Evolutionary conservation across 1,140 invertebrate species (phyloP).

Genomic region (Cherax quadricarinatus): DNA sequence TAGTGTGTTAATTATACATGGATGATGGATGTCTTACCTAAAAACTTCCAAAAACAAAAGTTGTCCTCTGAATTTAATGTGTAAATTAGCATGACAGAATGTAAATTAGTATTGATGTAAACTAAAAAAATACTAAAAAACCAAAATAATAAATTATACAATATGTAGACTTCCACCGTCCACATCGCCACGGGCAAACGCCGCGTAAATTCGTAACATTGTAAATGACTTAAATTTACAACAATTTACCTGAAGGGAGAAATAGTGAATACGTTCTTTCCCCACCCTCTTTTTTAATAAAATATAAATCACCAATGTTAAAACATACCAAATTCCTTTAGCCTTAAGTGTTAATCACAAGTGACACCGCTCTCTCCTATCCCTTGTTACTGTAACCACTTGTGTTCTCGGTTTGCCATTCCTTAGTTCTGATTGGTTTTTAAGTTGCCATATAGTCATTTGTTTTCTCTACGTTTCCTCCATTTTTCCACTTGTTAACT

Average conservation of each 20-base stretch:
- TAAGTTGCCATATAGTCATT: conserved; percentile 3
- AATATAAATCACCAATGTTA: conserved; percentile 48
- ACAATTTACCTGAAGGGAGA: conserved; percentile 47
- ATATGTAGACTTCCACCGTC: conserved; percentile 56
- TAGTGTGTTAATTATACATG: conserved; percentile 61
- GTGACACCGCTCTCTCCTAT: neutral
- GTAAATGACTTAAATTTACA: conserved; percentile 30
- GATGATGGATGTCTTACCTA: conserved; percentile 67
- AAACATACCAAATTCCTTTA: conserved; percentile 9
- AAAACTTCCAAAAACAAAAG: conserved; percentile 26
- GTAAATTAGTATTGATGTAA: conserved; percentile 55
- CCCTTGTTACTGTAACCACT: neutral
- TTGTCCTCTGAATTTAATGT: conserved; percentile 47
- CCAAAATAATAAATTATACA: conserved; percentile 21
- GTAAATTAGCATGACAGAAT: conserved; percentile 54
- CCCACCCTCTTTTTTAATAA: conserved; percentile 19
- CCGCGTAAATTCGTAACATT: conserved; percentile 46
- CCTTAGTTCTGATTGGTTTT: conserved; percentile 5
- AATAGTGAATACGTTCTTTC: conserved; percentile 30
- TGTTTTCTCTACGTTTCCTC: neutral
- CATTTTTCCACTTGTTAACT: neutral
- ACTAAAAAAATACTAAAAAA: conserved; percentile 32
- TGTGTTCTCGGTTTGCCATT: neutral
- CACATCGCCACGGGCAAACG: conserved; percentile 14
- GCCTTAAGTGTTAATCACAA: neutral